Conservation (phyloP, 2,888 invertebrate species). For the Poecilus cupreus region DNA sequence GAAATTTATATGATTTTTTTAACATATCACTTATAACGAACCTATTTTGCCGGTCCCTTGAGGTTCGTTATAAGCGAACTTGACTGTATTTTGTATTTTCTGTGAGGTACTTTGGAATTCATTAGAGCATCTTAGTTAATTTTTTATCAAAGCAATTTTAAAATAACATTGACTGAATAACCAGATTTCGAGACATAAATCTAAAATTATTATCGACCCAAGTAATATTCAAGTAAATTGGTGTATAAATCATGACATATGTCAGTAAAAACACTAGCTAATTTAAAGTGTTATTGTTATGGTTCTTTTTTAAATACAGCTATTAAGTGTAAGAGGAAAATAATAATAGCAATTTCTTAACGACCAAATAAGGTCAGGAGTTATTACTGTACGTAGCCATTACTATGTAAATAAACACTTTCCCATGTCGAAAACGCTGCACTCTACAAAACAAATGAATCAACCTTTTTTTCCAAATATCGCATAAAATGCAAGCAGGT, state of each 20-base stretch:
- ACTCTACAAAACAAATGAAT: slow-evolving; percentile 33
- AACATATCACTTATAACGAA: too few species aligned
- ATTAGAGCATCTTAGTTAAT: too few species aligned
- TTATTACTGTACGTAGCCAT: slow-evolving; percentile 40
- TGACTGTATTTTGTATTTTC: too few species aligned
- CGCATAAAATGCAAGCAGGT: too few species aligned
- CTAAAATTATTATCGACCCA: not conserved
- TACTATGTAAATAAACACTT: slow-evolving; percentile 56
- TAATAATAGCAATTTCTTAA: slow-evolving; percentile 51
- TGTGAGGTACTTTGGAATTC: too few species aligned
- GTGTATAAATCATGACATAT: slow-evolving; percentile 29
- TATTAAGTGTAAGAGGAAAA: slow-evolving; percentile 41
- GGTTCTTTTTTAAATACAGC: slow-evolving; percentile 38
- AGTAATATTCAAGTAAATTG: slow-evolving; percentile 38
- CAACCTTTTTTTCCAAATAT: not conserved
- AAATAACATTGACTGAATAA: too few species aligned
- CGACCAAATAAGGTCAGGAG: slow-evolving; percentile 37
- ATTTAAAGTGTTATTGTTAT: slow-evolving; percentile 35
- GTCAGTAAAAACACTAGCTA: slow-evolving; percentile 41
- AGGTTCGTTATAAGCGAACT: too few species aligned
- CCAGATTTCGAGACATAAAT: not conserved
- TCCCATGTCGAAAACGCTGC: slow-evolving; percentile 21
- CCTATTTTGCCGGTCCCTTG: too few species aligned
- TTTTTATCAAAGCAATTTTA: too few species aligned
- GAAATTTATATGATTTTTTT: too few species aligned